Evolutionary conservation across 2,888 invertebrate species (phyloP).

Genomic region (Isotomurus palustris): DNA sequence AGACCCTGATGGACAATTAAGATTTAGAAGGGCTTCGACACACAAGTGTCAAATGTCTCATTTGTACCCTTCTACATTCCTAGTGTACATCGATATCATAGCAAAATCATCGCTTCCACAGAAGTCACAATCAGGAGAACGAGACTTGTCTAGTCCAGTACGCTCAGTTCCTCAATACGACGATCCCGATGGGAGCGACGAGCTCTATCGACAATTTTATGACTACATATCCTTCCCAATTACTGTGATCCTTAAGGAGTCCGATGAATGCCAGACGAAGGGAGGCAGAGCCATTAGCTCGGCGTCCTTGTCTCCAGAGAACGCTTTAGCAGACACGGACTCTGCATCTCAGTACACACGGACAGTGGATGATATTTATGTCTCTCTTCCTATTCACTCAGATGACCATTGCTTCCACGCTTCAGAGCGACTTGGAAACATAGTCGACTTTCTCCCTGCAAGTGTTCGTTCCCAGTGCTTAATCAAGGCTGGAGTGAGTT

Average conservation of each 20-base stretch:
- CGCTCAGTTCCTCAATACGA: too few species aligned
- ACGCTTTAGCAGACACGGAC: not conserved
- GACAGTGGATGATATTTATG: slow-evolving; percentile 44
- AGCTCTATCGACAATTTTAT: slow-evolving; percentile 15
- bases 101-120: slow-evolving; percentile 14
- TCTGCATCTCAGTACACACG: slow-evolving; percentile 30
- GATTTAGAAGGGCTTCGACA: not conserved
- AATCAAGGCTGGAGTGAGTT: slow-evolving; percentile 21
- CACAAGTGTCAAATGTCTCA: slow-evolving; percentile 9
- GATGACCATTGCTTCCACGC: slow-evolving; percentile 41
- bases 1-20: slow-evolving; percentile 40
- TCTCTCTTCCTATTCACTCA: slow-evolving; percentile 37
- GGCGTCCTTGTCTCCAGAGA: slow-evolving; percentile 2
- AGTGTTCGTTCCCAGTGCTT: slow-evolving; percentile 39
- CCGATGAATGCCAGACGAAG: slow-evolving; percentile 22
- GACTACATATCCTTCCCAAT: slow-evolving; percentile 45
- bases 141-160: too few species aligned
- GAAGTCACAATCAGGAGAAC: not conserved
- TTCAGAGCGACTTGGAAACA: slow-evolving; percentile 37
- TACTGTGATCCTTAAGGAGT: slow-evolving; percentile 40
- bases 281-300: too few species aligned
- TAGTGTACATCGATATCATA: slow-evolving; percentile 43
- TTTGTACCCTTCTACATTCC: slow-evolving; percentile 39
- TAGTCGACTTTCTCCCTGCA: slow-evolving; percentile 39
- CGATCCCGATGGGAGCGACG: not conserved